A percentile compares a stretch with the other conserved stretches of the same genome.
Conservation (phyloP, 2,888 invertebrate genomes). For the Volucella inanis region DNA sequence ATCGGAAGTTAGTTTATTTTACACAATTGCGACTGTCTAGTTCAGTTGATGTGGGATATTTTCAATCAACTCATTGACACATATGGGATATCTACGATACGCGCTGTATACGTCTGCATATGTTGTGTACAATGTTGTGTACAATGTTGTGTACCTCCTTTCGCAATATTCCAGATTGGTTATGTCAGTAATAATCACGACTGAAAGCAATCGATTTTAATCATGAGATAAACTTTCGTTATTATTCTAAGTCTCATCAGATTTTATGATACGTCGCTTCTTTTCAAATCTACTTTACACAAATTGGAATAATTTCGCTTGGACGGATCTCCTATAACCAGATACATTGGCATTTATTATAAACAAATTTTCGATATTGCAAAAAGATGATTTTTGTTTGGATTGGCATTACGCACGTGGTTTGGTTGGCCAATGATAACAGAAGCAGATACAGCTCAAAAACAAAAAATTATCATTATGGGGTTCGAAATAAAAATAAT, state of each 20-base stretch:
- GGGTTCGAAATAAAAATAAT: no score
- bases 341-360: constrained; percentile 22
- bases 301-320: constrained; percentile 15
- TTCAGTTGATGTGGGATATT: constrained; percentile 27
- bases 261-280: constrained; percentile 3
- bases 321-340: neutral
- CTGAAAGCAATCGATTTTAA: constrained; percentile 20
- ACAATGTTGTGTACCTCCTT: constrained; percentile 18
- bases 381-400: neutral
- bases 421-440: neutral
- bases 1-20: constrained; percentile 39
- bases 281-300: neutral
- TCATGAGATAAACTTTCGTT: constrained; percentile 11
- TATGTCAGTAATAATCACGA: constrained; percentile 3
- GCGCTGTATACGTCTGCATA: no score
- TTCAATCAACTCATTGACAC: constrained; percentile 3
- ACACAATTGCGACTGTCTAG: neutral
- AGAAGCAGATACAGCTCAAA: neutral
- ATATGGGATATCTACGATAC: neutral
- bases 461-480: neutral
- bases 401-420: neutral
- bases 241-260: constrained; percentile 8
- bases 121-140: no score
- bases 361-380: constrained; percentile 26
- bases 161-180: constrained; percentile 18